Evolutionary conservation across 2,113 vertebrate genomes (phyloP).

Genomic region (Etheostoma spectabile): DNA sequence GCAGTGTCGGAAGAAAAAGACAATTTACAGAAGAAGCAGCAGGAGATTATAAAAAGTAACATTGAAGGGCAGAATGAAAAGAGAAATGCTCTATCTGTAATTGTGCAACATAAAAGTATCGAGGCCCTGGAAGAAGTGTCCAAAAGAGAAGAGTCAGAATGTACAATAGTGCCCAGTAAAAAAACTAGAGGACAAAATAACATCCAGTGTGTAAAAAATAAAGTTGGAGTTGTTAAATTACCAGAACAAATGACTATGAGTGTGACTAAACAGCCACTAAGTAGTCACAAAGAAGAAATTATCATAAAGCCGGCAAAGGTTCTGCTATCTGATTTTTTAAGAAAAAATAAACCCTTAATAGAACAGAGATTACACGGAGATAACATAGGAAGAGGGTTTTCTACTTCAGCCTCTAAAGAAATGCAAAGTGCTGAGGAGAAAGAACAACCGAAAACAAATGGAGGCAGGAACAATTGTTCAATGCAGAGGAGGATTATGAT

Average conservation of each 20-base stretch:
- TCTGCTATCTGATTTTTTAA: conserved; percentile 80
- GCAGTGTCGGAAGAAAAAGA: conserved; percentile 5
- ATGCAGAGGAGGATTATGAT: conserved; percentile 23
- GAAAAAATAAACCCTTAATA: conserved; percentile 58
- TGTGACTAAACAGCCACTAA: conserved; percentile 17
- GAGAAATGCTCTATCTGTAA: not conserved
- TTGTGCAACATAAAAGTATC: conserved; percentile 13
- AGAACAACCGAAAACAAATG: conserved; percentile 33
- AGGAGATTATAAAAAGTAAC: conserved; percentile 8
- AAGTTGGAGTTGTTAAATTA: not conserved
- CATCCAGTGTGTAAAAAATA: conserved; percentile 6
- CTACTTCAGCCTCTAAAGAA: conserved; percentile 29
- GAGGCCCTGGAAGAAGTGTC: not conserved
- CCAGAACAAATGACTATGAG: conserved; percentile 15
- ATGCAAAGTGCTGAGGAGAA: conserved; percentile 18
- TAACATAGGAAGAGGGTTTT: conserved; percentile 15
- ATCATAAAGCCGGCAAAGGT: conserved; percentile 80
- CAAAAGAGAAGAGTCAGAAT: conserved; percentile 20
- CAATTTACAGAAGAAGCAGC: conserved; percentile 1
- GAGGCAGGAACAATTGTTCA: conserved; percentile 12
- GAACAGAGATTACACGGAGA: conserved; percentile 33
- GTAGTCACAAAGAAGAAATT: conserved; percentile 55
- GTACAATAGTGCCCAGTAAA: not conserved
- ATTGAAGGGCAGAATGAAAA: conserved; percentile 20
- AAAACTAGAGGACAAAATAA: conserved; percentile 14